Conservation (phyloP, 2,797 vertebrate genomes). For the Rhyacichthys aspro region DNA sequence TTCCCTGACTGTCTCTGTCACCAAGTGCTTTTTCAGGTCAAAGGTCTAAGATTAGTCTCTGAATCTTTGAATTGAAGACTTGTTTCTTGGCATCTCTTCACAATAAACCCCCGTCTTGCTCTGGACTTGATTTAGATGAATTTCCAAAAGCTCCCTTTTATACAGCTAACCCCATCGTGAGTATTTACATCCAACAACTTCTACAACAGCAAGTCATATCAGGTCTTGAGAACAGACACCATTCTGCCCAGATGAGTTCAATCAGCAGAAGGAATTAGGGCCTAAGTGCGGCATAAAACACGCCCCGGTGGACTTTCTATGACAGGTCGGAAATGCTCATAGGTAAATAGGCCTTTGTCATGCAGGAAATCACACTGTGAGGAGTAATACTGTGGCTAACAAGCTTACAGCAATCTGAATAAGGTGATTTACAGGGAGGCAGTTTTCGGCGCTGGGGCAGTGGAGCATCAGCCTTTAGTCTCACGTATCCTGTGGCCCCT, state of each 20-base stretch:
- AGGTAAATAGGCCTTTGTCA: conserved; percentile 40
- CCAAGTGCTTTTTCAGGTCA: too few relatives aligned
- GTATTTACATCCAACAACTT: too few relatives aligned
- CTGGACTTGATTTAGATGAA: too few relatives aligned
- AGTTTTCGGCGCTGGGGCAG: conserved; percentile 50
- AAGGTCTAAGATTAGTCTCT: too few relatives aligned
- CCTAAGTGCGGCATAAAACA: conserved; percentile 9
- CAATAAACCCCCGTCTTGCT: too few relatives aligned
- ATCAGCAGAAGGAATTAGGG: conserved; percentile 2
- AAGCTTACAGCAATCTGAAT: conserved; percentile 56
- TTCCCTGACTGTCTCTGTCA: too few relatives aligned
- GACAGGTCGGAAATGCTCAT: conserved; percentile 36
- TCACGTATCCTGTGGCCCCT: conserved; percentile 54
- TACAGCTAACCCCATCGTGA: too few relatives aligned
- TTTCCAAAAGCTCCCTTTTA: too few relatives aligned
- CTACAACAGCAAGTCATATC: background rate
- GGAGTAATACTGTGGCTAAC: conserved; percentile 56
- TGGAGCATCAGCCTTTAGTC: conserved; percentile 52
- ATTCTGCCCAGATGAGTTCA: background rate
- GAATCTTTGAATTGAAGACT: too few relatives aligned
- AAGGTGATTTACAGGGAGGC: conserved; percentile 53
- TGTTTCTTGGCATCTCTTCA: too few relatives aligned
- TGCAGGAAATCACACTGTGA: conserved; percentile 63
- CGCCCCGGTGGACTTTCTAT: conserved; percentile 24
- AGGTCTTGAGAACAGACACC: conserved; percentile 2